Evolutionary conservation across 1,140 invertebrate genomes (phyloP).

Genomic region (Drosophila sulfurigaster): DNA sequence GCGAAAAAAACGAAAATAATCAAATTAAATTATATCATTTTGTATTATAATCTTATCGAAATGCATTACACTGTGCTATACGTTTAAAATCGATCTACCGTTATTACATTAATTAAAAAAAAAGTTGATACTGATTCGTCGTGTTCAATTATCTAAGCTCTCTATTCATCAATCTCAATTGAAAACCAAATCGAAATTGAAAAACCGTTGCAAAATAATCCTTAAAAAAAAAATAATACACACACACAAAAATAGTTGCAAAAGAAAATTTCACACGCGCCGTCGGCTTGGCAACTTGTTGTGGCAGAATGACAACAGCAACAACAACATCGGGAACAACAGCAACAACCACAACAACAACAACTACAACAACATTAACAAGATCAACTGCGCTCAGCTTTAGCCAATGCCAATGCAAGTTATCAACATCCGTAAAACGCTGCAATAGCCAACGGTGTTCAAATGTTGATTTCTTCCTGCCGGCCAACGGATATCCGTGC

Average conservation of each 20-base stretch:
- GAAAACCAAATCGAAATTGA: slow-evolving; percentile 9
- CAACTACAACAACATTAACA: slow-evolving; percentile 35
- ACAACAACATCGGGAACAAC: slow-evolving; percentile 22
- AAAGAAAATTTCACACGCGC: slow-evolving; percentile 62
- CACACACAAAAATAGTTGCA: background rate
- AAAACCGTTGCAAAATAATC: slow-evolving; percentile 5
- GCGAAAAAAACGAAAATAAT: background rate
- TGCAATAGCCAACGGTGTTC: slow-evolving; percentile 76
- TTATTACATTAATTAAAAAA: background rate
- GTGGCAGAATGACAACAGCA: slow-evolving; percentile 62
- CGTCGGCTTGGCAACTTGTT: slow-evolving; percentile 52
- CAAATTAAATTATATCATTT: slow-evolving; percentile 4
- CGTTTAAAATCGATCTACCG: slow-evolving; percentile 6
- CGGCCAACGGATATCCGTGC: slow-evolving; percentile 81
- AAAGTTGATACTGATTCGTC: background rate
- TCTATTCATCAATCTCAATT: background rate
- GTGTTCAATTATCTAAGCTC: background rate
- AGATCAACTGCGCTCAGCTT: slow-evolving; percentile 68
- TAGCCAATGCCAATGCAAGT: slow-evolving; percentile 66
- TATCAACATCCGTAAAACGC: slow-evolving; percentile 79
- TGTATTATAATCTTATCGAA: slow-evolving; percentile 3
- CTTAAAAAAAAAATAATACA: background rate
- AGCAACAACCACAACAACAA: slow-evolving; percentile 43
- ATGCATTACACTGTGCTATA: slow-evolving; percentile 2
- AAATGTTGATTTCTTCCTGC: slow-evolving; percentile 83